Percentiles rank a stretch among this genome's conserved stretches.
These are phyloP conservation scores for Numenius phaeopus DNA, from an alignment of 2,797 vertebrate genomes.

Conservation along the genomic window DNA sequence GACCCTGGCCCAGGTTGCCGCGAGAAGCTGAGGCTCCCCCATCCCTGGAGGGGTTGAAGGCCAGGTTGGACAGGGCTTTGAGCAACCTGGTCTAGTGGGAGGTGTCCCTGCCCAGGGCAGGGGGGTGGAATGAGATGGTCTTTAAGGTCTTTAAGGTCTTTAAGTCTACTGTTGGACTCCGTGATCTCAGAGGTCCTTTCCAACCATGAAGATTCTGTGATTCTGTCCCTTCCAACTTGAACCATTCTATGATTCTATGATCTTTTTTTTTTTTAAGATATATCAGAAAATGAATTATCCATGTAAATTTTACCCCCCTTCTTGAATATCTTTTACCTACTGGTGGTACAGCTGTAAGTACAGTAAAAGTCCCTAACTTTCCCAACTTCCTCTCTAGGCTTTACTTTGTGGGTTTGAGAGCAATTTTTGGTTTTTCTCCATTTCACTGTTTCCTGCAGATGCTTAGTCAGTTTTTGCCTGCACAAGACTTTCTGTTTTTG, in stretches of 20 bases:
- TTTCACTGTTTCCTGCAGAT: neutral
- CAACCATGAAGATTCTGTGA: too few relatives aligned
- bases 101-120: neutral
- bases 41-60: neutral
- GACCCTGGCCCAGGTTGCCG: neutral
- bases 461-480: neutral
- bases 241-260: neutral
- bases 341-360: neutral
- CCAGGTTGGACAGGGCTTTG: neutral
- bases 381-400: slow-evolving; percentile 32
- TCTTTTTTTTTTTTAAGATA: neutral
- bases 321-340: neutral
- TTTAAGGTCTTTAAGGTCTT: neutral
- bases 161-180: too few relatives aligned
- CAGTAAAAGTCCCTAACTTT: neutral
- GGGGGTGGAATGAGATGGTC: neutral
- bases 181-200: too few relatives aligned
- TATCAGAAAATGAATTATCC: neutral
- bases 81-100: neutral
- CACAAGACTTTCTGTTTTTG: neutral
- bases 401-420: neutral
- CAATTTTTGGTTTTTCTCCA: neutral
- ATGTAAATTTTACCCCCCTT: neutral
- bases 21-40: neutral
- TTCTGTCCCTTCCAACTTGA: neutral